phyloP scores from a whole-genome alignment of 2,888 invertebrate species.

The Caenorhabditis doughertyi region DNA sequence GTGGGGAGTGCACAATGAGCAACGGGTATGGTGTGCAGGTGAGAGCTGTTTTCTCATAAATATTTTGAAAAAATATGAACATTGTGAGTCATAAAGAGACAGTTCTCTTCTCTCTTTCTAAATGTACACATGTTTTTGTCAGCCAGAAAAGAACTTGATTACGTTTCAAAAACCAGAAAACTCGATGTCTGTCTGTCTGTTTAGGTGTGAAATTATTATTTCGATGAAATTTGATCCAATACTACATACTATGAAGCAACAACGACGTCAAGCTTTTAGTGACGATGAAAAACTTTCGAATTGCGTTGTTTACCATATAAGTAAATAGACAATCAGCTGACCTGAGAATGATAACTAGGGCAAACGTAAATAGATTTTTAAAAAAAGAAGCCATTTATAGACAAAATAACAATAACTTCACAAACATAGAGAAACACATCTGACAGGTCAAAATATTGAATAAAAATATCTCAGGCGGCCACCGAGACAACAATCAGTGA shows the following conservation, averaged over 20 bases:
- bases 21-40: conserved; percentile 59
- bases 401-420: conserved; percentile 1
- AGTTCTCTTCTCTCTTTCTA: background rate
- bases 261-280: conserved; percentile 37
- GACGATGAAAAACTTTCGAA: conserved; percentile 26
- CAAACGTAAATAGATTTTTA: background rate
- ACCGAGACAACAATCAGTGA: conserved; percentile 54
- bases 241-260: background rate
- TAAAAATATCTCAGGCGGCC: conserved; percentile 41
- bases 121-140: conserved; percentile 20
- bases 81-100: conserved; percentile 8
- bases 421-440: no score
- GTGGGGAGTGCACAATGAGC: conserved; percentile 38
- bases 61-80: background rate
- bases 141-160: background rate
- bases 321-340: conserved; percentile 11
- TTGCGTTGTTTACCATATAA: conserved; percentile 4
- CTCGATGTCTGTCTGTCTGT: conserved; percentile 8
- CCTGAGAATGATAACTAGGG: background rate
- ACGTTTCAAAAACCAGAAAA: conserved; percentile 34
- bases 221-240: conserved; percentile 24
- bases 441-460: no score
- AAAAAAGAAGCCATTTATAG: background rate
- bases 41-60: background rate
- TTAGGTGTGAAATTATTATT: conserved; percentile 21